These are phyloP conservation scores for Ammodytes dubius DNA, from an alignment of 2,113 vertebrate genomes.

Conservation along the genomic window DNA sequence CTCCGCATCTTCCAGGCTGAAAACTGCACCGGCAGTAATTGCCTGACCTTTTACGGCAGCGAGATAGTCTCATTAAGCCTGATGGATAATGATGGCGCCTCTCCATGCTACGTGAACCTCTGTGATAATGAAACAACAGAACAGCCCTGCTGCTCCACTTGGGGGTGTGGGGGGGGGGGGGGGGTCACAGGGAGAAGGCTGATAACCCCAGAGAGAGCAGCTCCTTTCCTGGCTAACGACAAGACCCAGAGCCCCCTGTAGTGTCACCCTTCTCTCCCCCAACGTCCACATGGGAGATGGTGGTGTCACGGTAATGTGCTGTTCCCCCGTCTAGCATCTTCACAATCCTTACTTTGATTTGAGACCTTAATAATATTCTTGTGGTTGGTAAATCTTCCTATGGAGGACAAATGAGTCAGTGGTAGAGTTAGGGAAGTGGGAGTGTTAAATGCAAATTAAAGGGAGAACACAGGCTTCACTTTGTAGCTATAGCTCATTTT, in stretches of 20 bases:
- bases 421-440: constrained; percentile 20
- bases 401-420: constrained; percentile 42
- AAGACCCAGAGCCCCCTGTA: constrained; percentile 70
- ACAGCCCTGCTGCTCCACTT: constrained; percentile 77
- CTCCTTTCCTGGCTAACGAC: constrained; percentile 76
- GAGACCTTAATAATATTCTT: constrained; percentile 62
- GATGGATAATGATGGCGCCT: constrained; percentile 92
- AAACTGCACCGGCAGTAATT: constrained; percentile 98
- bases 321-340: constrained; percentile 39
- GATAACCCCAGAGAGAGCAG: constrained; percentile 78
- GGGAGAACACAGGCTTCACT: constrained; percentile 3
- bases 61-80: constrained; percentile 99
- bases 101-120: constrained; percentile 95
- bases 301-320: constrained; percentile 47
- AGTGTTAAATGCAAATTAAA: constrained; percentile 53
- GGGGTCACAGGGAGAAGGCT: constrained; percentile 74
- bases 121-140: constrained; percentile 97
- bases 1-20: constrained; percentile 86
- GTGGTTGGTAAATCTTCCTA: constrained; percentile 38
- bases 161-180: constrained; percentile 38
- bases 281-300: constrained; percentile 58
- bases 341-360: constrained; percentile 69
- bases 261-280: constrained; percentile 65
- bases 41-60: constrained; percentile 98
- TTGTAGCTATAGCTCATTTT: constrained; percentile 29